Evolutionary conservation across 1,140 invertebrate species (phyloP).

Genomic region (Heterodera schachtii): DNA sequence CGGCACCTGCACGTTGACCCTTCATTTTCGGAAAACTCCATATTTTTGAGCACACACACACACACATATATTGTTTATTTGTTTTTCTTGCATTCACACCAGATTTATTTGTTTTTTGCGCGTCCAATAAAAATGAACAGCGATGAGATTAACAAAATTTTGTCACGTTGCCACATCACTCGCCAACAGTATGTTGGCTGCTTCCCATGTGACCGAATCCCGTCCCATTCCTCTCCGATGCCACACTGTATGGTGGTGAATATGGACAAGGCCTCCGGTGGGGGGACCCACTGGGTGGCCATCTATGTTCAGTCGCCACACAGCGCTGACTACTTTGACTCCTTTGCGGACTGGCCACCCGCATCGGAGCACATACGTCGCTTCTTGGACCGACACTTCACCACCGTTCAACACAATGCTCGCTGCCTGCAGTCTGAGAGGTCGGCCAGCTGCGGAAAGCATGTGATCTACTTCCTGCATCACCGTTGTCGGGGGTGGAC

Average conservation of each 20-base stretch:
- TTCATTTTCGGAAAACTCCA: neutral
- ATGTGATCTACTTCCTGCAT: neutral
- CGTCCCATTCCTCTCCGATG: neutral
- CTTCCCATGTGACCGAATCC: neutral
- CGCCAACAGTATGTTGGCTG: neutral
- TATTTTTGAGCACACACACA: neutral
- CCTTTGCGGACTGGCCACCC: neutral
- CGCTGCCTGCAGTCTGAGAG: neutral
- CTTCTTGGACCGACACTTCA: neutral
- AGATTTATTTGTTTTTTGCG: neutral
- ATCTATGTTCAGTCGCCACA: neutral
- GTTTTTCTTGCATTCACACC: neutral
- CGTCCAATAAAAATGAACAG: conserved; percentile 9
- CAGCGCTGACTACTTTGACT: neutral
- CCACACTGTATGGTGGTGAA: neutral
- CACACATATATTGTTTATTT: neutral
- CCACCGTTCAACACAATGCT: neutral
- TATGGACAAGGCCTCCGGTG: neutral
- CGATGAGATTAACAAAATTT: conserved; percentile 19
- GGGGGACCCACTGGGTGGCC: neutral
- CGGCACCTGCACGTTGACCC: neutral
- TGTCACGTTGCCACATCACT: neutral
- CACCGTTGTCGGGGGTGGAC: neutral
- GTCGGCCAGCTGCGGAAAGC: neutral
- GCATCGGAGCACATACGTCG: neutral